phyloP scores from a whole-genome alignment of 2,113 vertebrate genomes.

The Thamnophis sirtalis region DNA sequence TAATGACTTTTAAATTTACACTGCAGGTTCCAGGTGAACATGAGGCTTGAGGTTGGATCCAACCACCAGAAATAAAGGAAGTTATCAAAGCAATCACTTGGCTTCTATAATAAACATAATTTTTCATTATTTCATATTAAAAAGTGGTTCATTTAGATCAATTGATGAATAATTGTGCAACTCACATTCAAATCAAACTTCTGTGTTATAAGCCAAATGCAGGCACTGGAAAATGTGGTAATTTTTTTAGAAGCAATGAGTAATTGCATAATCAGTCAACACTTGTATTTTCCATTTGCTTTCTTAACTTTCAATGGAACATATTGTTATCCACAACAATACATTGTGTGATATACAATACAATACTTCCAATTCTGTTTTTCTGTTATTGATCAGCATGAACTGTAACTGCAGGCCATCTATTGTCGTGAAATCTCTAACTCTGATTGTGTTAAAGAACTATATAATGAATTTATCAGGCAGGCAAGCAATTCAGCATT shows the following conservation, averaged over 20 bases:
- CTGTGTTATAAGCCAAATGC: neutral
- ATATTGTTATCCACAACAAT: neutral
- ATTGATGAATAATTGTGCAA: neutral
- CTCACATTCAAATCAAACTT: neutral
- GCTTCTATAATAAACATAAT: neutral
- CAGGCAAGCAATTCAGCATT: neutral
- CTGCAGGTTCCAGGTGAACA: neutral
- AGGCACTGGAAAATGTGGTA: neutral
- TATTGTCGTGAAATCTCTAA: neutral
- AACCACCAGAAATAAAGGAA: neutral
- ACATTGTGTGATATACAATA: neutral
- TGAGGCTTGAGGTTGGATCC: neutral
- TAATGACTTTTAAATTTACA: neutral
- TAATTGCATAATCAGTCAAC: neutral
- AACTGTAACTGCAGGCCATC: neutral
- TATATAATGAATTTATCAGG: neutral
- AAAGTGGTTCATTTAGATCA: neutral
- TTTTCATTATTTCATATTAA: neutral
- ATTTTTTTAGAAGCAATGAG: neutral
- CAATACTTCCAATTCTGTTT: neutral
- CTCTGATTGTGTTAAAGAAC: neutral
- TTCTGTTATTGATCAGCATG: neutral
- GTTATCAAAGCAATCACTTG: neutral
- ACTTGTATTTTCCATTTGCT: neutral
- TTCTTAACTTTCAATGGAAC: neutral